Conservation (phyloP, 2,888 invertebrate genomes). For the Agrilus mali region DNA sequence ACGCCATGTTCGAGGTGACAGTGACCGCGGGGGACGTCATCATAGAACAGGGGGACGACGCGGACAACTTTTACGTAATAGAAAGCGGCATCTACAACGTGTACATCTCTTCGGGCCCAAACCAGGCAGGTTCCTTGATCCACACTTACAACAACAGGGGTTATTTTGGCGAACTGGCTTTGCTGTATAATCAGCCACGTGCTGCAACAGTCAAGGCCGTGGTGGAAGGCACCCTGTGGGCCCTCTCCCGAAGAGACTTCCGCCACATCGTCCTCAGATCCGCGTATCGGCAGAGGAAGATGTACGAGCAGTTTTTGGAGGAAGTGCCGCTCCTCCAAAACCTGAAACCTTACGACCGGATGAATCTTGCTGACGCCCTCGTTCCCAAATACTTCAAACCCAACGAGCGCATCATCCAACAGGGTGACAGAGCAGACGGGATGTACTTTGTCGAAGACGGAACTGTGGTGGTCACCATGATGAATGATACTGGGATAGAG, state of each 20-base stretch:
- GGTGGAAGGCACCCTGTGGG: conserved; percentile 52
- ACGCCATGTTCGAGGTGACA: conserved; percentile 89
- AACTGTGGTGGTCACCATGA: conserved; percentile 65
- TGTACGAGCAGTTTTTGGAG: conserved; percentile 82
- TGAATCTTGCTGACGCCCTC: conserved; percentile 87
- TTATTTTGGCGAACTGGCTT: conserved; percentile 83
- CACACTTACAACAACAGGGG: conserved; percentile 77
- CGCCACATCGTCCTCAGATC: conserved; percentile 65
- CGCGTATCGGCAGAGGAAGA: conserved; percentile 88
- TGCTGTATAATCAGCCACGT: conserved; percentile 89
- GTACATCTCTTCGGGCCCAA: conserved; percentile 37
- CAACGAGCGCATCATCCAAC: conserved; percentile 73
- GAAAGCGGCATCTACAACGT: conserved; percentile 70
- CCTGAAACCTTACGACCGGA: conserved; percentile 80
- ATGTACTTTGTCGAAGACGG: conserved; percentile 94
- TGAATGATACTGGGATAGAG: conserved; percentile 60
- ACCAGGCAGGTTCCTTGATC: conserved; percentile 36
- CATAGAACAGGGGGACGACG: conserved; percentile 85
- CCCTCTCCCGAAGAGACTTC: conserved; percentile 82
- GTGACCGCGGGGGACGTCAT: conserved; percentile 70
- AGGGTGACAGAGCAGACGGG: conserved; percentile 81
- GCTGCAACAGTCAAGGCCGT: conserved; percentile 78
- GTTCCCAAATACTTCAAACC: conserved; percentile 54
- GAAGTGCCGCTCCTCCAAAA: conserved; percentile 85
- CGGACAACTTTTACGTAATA: conserved; percentile 93